Evolutionary conservation across 2,113 vertebrate genomes (phyloP).

Genomic region (Rhipidura dahli): DNA sequence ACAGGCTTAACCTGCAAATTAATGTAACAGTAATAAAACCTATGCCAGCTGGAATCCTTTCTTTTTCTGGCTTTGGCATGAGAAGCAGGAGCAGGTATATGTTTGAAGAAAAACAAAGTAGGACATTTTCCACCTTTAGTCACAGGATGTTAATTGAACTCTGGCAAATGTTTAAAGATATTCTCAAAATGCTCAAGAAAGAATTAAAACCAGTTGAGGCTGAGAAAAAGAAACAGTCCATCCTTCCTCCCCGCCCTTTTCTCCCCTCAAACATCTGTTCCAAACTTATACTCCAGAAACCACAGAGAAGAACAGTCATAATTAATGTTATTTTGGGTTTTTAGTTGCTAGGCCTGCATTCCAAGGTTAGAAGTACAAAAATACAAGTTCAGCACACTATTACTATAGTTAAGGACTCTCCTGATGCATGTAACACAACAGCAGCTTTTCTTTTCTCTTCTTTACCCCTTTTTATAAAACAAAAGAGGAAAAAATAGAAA

Average conservation of each 20-base stretch:
- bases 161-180: conserved; percentile 79
- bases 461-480: neutral
- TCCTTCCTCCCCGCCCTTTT: neutral
- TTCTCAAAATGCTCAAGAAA: conserved; percentile 66
- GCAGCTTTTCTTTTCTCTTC: neutral
- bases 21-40: conserved; percentile 68
- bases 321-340: conserved; percentile 69
- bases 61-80: conserved; percentile 34
- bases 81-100: conserved; percentile 57
- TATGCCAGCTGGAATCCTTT: conserved; percentile 63
- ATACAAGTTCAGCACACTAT: conserved; percentile 51
- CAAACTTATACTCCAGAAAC: conserved; percentile 61
- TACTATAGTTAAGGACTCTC: conserved; percentile 57
- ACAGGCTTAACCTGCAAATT: conserved; percentile 69
- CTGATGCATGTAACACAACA: conserved; percentile 27
- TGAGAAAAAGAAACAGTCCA: conserved; percentile 56
- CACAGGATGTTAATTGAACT: conserved; percentile 73
- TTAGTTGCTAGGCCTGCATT: conserved; percentile 58
- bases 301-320: conserved; percentile 67
- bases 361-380: conserved; percentile 72
- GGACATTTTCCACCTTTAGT: conserved; percentile 74
- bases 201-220: conserved; percentile 75
- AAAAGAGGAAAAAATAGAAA: neutral
- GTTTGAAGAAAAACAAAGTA: conserved; percentile 62
- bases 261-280: conserved; percentile 70